phyloP scores from a whole-genome alignment of 2,113 vertebrate species.

The Paedocypris sp. region DNA sequence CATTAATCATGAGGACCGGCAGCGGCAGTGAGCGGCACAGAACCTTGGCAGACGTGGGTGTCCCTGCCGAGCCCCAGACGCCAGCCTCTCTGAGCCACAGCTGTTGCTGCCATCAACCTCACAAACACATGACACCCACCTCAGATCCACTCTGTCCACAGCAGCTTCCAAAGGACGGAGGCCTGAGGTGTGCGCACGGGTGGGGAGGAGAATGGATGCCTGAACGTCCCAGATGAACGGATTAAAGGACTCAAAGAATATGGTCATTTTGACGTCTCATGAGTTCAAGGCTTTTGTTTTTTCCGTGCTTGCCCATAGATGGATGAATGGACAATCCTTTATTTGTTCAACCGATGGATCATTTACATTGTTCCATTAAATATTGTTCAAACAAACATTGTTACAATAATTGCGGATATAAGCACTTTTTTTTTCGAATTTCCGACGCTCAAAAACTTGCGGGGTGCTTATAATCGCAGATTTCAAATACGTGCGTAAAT shows the following conservation, averaged over 20 bases:
- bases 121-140: constrained; percentile 42
- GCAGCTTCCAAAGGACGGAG: constrained; percentile 17
- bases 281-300: too few species aligned
- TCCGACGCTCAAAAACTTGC: too few species aligned
- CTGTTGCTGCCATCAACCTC: constrained; percentile 47
- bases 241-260: neutral
- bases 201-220: neutral
- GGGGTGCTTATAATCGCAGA: too few species aligned
- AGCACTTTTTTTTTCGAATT: too few species aligned
- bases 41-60: constrained; percentile 47
- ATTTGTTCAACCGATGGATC: too few species aligned
- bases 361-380: too few species aligned
- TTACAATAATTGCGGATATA: too few species aligned
- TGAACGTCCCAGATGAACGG: neutral
- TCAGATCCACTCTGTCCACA: constrained; percentile 15
- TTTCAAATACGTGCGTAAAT: too few species aligned
- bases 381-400: too few species aligned
- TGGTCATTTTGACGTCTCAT: too few species aligned
- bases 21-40: constrained; percentile 48
- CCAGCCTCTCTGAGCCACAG: constrained; percentile 42
- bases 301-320: too few species aligned
- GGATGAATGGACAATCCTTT: too few species aligned
- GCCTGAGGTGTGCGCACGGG: neutral
- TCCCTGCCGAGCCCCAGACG: constrained; percentile 39
- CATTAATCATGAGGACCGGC: constrained; percentile 76